Evolutionary conservation across 2,797 vertebrate species (phyloP), one percentile per base, ranked within the genome.

Genomic region (Austrolebias charrua): DNA sequence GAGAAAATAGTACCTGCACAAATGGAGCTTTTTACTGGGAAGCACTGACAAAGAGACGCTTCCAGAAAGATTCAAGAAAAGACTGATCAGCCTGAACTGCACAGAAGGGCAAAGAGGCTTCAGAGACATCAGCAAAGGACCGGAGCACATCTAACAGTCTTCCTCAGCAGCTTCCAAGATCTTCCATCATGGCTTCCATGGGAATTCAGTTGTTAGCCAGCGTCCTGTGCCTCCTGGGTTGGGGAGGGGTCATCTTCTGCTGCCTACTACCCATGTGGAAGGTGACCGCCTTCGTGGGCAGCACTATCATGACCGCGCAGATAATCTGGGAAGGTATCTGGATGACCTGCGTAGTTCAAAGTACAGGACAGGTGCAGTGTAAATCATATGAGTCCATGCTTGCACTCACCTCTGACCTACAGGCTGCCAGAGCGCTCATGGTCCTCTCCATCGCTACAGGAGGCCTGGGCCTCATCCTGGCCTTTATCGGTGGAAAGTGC

Each of bases 401-500:
- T 1, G 87, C 84, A 1, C 90, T 94, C 5, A 66, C 78, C 16
- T 24, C 58, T 0, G 91, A 93, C 77, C 76, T 90, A 57, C 91
- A 92, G 84, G 92, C 91, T 0, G 90, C 93, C 53, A 81, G 92
- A 48, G 76, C 88, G 2, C 89, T 94, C 29, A 93, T 66, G 0
- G 73, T 87, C n/a, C 19, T 94, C 1, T 61, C 93, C 18, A 84
- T 93, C 15, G 33, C 79, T 0, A 20, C 81, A 1, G 92, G 90
- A 1, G 56, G 79, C 1, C 4, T 65, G 0, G 93, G 93, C 29
- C 88, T 95, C 47, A 58, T 93, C 14, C 69, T 94, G 80, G 92
- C 93, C 65, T 93, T 94, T 1, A 2, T 93, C 0, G 94, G 94
- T 4, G 94, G 93, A 50, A 95, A 94, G 69, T 95, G 93, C 63